Evolutionary conservation across 2,888 invertebrate genomes (phyloP).

Genomic region (Gnatocerus cornutus): DNA sequence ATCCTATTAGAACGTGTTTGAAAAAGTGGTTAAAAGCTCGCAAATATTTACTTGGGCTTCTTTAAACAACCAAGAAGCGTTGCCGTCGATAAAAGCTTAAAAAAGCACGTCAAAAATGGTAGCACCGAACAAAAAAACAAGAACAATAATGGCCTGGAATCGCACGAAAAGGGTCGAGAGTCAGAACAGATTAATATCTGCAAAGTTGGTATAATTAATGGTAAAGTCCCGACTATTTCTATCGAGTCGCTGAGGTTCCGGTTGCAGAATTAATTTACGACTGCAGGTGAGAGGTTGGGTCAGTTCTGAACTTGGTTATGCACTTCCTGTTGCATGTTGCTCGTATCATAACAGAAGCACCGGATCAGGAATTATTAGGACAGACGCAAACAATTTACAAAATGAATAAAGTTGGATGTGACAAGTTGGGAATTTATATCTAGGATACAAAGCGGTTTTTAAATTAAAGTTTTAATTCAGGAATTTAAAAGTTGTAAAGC

Average conservation of each 20-base stretch:
- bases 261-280: conserved; percentile 5
- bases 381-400: not conserved
- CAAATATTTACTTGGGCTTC: too few relatives aligned
- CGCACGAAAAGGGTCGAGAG: not conserved
- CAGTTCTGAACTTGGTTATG: conserved; percentile 8
- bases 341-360: not conserved
- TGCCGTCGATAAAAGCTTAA: too few relatives aligned
- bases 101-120: too few relatives aligned
- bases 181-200: conserved; percentile 1
- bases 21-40: too few relatives aligned
- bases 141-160: not conserved
- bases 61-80: too few relatives aligned
- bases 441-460: not conserved
- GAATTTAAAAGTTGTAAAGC: too few relatives aligned
- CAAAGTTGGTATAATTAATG: conserved; percentile 9
- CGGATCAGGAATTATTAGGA: not conserved
- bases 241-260: conserved; percentile 7
- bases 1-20: too few relatives aligned
- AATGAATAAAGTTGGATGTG: not conserved
- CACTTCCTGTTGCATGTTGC: conserved; percentile 10
- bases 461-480: too few relatives aligned
- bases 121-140: not conserved
- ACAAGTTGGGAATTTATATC: not conserved
- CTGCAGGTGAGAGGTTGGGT: conserved; percentile 7
- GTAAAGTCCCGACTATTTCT: conserved; percentile 1